phyloP scores from a whole-genome alignment of 2,797 vertebrate species.

The Phalanger gymnotis region DNA sequence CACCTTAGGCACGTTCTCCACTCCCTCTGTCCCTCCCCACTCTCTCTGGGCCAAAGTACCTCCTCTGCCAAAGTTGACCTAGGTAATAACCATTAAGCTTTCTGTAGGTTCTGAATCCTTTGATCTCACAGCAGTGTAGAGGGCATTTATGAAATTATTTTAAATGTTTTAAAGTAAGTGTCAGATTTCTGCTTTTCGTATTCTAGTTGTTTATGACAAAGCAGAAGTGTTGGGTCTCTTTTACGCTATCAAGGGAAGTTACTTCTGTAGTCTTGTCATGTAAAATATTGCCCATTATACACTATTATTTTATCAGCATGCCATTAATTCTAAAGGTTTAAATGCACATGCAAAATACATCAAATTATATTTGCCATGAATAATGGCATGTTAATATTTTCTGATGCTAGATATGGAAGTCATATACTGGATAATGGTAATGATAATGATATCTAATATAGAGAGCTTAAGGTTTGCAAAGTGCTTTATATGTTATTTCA shows the following conservation, averaged over 20 bases:
- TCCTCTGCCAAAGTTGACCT: not conserved
- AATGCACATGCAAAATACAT: not conserved
- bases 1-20: accelerated
- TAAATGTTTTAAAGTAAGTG: not conserved
- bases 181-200: not conserved
- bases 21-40: too few relatives aligned
- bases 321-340: not conserved
- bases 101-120: not conserved
- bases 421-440: not conserved
- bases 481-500: not conserved
- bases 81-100: not conserved
- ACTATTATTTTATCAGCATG: not conserved
- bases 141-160: not conserved
- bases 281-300: not conserved
- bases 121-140: not conserved
- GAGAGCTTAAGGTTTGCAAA: not conserved
- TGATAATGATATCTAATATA: not conserved
- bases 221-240: not conserved
- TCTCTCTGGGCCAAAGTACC: not conserved
- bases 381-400: not conserved
- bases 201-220: not conserved
- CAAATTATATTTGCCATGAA: not conserved
- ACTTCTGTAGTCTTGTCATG: not conserved
- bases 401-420: not conserved
- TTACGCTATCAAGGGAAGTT: not conserved